A percentile compares a stretch with the other conserved stretches of the same genome.
phyloP scores from a whole-genome alignment of 2,888 invertebrate genomes.

The Caenorhabditis afra region DNA sequence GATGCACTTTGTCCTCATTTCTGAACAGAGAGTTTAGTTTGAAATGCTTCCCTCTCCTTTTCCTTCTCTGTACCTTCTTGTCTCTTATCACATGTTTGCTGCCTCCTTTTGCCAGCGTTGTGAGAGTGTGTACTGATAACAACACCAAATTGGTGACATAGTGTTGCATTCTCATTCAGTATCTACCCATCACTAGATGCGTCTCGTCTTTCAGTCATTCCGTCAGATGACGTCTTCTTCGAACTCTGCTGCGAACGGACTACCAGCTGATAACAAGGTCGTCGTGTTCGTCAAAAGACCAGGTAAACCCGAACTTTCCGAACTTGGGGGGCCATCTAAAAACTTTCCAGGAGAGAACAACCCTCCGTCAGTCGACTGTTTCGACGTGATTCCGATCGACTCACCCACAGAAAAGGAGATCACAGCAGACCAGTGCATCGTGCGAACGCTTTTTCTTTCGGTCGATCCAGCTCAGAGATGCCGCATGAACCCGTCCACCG shows the following conservation, averaged over 20 bases:
- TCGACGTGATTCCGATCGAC: constrained; percentile 54
- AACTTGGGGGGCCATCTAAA: too few relatives aligned
- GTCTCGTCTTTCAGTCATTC: constrained; percentile 32
- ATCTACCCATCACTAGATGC: constrained; percentile 12
- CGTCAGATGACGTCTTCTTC: constrained; percentile 50
- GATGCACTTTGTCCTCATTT: constrained; percentile 44
- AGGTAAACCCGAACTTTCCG: constrained; percentile 29
- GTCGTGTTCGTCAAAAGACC: constrained; percentile 62
- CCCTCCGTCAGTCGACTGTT: constrained; percentile 61
- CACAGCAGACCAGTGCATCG: constrained; percentile 60
- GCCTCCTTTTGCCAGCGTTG: constrained; percentile 27
- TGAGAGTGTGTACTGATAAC: constrained; percentile 34
- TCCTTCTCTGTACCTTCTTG: constrained; percentile 40
- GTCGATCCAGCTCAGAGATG: constrained; percentile 79
- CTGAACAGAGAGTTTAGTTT: constrained; percentile 48
- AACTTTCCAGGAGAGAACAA: constrained; percentile 60
- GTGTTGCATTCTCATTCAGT: constrained; percentile 31
- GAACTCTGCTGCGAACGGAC: constrained; percentile 21
- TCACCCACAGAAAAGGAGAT: constrained; percentile 54
- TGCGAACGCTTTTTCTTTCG: constrained; percentile 61
- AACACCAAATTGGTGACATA: constrained; percentile 52
- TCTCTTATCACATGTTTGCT: constrained; percentile 58
- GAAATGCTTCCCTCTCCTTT: constrained; percentile 18
- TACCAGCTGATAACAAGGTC: constrained; percentile 56
- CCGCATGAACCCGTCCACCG: constrained; percentile 81